A percentile compares a stretch with the other conserved stretches of the same genome.
phyloP scores from a whole-genome alignment of 1,140 invertebrate genomes.

The Drosophila sechellia region DNA sequence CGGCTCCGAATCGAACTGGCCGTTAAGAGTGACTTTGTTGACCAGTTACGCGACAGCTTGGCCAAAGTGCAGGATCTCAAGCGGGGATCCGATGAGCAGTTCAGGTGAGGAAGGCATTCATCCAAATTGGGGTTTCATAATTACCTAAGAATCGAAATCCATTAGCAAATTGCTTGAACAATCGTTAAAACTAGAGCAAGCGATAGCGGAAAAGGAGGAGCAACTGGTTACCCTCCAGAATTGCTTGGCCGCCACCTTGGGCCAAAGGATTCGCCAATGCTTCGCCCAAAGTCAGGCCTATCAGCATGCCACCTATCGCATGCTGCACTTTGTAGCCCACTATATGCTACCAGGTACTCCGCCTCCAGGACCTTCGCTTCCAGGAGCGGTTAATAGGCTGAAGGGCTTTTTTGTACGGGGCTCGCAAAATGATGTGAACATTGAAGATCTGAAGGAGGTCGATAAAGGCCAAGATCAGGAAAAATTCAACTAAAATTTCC shows the following conservation, averaged over 20 bases:
- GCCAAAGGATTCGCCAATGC: slow-evolving; percentile 65
- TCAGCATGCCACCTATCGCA: slow-evolving; percentile 60
- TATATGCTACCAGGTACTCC: slow-evolving; percentile 66
- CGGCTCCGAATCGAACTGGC: slow-evolving; percentile 15
- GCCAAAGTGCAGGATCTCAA: slow-evolving; percentile 24
- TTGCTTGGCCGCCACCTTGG: slow-evolving; percentile 71
- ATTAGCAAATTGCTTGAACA: slow-evolving; percentile 42
- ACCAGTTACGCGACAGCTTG: slow-evolving; percentile 29
- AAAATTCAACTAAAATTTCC: not conserved
- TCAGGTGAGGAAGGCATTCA: slow-evolving; percentile 9
- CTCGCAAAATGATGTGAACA: not conserved
- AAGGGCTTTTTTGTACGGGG: slow-evolving; percentile 30
- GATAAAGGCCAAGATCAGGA: not conserved
- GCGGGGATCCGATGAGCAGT: slow-evolving; percentile 28
- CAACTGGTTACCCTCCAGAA: slow-evolving; percentile 55
- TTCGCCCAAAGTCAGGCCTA: slow-evolving; percentile 52
- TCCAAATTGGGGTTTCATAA: too few species aligned
- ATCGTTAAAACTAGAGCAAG: slow-evolving; percentile 22
- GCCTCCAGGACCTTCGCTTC: slow-evolving; percentile 32
- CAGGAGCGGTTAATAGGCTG: slow-evolving; percentile 34
- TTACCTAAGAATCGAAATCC: not conserved
- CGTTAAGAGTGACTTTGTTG: slow-evolving; percentile 19
- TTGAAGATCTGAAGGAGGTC: not conserved
- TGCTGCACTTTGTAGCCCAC: slow-evolving; percentile 70
- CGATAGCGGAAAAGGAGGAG: slow-evolving; percentile 35